Conservation (phyloP, 2,113 vertebrate genomes). For the Pterocles gutturalis region DNA sequence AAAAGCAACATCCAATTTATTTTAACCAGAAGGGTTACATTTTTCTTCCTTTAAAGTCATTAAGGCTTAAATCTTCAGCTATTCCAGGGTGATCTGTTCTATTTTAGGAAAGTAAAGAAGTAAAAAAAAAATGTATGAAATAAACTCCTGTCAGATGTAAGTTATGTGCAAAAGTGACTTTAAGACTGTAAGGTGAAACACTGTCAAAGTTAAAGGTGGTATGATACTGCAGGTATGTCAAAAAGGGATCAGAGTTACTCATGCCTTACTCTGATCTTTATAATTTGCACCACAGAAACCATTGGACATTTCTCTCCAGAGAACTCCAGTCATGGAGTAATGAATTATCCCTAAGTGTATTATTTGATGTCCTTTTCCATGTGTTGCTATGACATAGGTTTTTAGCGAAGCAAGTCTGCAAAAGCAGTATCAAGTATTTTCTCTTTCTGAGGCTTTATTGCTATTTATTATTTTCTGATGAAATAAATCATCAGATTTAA, state of each 20-base stretch:
- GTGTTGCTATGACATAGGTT: not conserved
- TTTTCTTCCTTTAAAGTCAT: conserved; percentile 40
- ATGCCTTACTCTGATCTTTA: not conserved
- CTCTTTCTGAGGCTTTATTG: not conserved
- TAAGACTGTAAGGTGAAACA: not conserved
- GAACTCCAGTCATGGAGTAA: not conserved
- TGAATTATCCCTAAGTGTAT: not conserved
- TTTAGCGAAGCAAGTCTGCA: not conserved
- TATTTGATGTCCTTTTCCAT: not conserved
- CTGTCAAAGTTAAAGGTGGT: not conserved
- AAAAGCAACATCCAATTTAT: not conserved
- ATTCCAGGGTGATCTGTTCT: not conserved
- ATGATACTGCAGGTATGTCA: not conserved
- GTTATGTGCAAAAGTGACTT: not conserved
- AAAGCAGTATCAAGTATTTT: not conserved
- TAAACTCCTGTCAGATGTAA: not conserved
- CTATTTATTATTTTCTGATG: not conserved
- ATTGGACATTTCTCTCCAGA: not conserved
- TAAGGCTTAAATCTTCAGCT: not conserved
- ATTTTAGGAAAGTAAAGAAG: conserved; percentile 21
- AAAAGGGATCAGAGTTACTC: not conserved
- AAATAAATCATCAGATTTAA: not conserved
- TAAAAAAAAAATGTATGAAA: not conserved
- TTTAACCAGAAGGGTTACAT: not conserved
- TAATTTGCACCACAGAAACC: not conserved